A percentile compares a stretch with the other conserved stretches of the same genome.
phyloP scores from a whole-genome alignment of 2,113 vertebrate species.

The Telmatochromis sp. region DNA sequence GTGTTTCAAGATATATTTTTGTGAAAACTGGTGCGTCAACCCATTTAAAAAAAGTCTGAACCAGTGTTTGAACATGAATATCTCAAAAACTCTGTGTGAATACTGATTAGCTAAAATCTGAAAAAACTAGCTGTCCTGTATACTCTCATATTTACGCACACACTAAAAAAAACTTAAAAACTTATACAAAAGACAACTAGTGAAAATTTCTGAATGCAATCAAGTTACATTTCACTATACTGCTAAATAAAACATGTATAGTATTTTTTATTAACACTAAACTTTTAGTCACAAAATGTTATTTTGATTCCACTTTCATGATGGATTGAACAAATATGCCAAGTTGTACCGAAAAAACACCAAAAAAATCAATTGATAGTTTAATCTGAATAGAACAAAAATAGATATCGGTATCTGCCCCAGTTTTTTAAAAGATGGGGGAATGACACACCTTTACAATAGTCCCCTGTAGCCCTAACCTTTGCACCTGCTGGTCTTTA shows the following conservation, averaged over 20 bases:
- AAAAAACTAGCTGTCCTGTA: neutral
- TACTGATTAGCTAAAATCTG: neutral
- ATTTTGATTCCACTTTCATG: neutral
- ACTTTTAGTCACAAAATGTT: neutral
- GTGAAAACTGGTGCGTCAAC: neutral
- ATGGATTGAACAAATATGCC: neutral
- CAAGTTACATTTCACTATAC: neutral
- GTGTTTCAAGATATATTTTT: neutral
- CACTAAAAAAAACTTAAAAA: neutral
- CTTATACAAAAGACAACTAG: neutral
- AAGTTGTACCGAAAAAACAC: neutral
- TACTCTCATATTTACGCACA: neutral
- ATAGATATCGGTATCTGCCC: neutral
- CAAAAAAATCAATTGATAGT: neutral
- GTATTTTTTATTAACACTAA: neutral
- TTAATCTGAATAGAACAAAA: neutral
- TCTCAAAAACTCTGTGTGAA: neutral
- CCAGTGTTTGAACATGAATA: neutral
- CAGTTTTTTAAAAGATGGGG: neutral
- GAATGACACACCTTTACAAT: neutral
- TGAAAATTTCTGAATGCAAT: neutral
- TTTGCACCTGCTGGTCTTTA: neutral
- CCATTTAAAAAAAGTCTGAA: neutral
- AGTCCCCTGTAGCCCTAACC: neutral
- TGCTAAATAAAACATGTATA: neutral